A percentile compares a stretch with the other conserved stretches of the same genome.
phyloP scores from a whole-genome alignment of 2,113 vertebrate genomes.

The Macrotis lagotis region DNA sequence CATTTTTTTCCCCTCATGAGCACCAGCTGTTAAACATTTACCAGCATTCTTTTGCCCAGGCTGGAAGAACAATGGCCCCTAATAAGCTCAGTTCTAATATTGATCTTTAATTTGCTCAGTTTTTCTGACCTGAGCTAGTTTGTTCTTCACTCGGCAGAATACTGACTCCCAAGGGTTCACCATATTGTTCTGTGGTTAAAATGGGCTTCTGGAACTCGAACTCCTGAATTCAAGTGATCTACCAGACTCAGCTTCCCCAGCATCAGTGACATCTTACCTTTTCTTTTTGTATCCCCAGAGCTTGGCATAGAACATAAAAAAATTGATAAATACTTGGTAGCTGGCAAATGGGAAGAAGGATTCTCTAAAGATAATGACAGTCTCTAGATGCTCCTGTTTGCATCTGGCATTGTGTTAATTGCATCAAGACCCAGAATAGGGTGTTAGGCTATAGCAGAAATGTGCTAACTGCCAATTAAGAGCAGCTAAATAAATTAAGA shows the following conservation, averaged over 20 bases:
- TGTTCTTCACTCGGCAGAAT: neutral
- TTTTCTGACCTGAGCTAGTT: neutral
- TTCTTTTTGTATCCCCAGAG: neutral
- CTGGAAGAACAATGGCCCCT: neutral
- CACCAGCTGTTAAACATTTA: neutral
- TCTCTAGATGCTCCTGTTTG: neutral
- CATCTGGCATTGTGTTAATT: neutral
- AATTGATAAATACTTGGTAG: neutral
- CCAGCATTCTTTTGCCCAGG: neutral
- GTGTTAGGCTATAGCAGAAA: neutral
- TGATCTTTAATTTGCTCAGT: neutral
- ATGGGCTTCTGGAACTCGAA: neutral
- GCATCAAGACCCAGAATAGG: neutral
- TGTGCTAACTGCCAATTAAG: neutral
- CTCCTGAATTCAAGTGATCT: neutral
- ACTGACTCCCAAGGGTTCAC: neutral
- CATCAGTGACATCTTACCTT: neutral
- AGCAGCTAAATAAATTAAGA: neutral
- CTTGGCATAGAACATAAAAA: neutral
- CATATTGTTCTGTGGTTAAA: neutral
- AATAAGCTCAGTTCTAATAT: neutral
- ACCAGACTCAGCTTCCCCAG: too few species aligned
- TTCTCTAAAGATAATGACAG: neutral
- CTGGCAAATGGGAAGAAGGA: neutral
- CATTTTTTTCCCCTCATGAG: neutral